phyloP scores from a whole-genome alignment of 1,140 invertebrate genomes.

The Zaprionus ornatus region DNA sequence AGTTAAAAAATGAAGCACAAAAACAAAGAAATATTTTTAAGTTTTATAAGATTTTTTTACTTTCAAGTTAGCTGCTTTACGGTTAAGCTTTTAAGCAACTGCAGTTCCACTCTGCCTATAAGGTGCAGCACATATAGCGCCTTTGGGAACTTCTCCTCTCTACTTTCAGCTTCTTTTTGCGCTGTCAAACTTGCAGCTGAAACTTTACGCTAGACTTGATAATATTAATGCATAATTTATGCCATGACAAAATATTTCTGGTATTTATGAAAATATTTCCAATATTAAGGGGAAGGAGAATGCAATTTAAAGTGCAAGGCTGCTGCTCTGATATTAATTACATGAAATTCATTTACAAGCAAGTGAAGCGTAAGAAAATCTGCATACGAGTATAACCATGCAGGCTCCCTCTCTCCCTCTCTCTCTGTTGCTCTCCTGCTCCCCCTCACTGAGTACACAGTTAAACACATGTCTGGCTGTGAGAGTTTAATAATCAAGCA shows the following conservation, averaged over 20 bases:
- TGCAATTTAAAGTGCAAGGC: conserved; percentile 27
- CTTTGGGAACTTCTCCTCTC: background rate
- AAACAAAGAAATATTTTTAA: background rate
- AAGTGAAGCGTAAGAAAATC: conserved; percentile 17
- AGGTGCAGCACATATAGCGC: background rate
- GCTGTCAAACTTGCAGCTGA: conserved; percentile 17
- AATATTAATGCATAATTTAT: conserved; percentile 38
- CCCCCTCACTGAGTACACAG: background rate
- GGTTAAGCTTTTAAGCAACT: background rate
- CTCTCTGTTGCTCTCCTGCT: too few species aligned
- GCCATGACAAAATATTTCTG: conserved; percentile 57
- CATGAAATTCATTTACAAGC: conserved; percentile 47
- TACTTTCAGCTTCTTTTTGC: conserved; percentile 5
- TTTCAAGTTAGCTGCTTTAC: too few species aligned
- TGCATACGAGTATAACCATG: background rate
- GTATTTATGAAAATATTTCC: conserved; percentile 66
- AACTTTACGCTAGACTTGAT: background rate
- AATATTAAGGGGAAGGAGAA: conserved; percentile 28
- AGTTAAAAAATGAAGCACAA: background rate
- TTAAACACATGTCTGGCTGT: background rate
- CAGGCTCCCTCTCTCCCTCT: background rate
- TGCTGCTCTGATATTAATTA: conserved; percentile 55
- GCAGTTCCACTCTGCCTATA: background rate
- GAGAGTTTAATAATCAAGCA: background rate
- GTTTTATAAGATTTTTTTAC: background rate